These are phyloP conservation scores for Stichodactyla mertensii DNA, from an alignment of 64 coral and sea anemone genomes.

Conservation along the genomic window DNA sequence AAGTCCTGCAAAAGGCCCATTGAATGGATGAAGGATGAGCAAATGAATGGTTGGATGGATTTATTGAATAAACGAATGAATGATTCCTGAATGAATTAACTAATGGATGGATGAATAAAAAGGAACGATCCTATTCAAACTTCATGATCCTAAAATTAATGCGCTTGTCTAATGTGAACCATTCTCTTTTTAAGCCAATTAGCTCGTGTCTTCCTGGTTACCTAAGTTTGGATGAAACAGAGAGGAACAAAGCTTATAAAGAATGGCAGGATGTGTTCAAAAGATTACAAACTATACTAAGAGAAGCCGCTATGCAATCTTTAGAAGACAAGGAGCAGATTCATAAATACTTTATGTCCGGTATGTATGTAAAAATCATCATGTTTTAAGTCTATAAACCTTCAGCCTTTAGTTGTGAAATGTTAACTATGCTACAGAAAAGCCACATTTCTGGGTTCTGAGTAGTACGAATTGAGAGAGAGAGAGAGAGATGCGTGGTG, in stretches of 20 bases:
- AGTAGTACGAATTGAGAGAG: too few relatives aligned
- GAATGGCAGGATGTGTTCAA: constrained; percentile 50
- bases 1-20: too few relatives aligned
- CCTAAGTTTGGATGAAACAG: constrained; percentile 29
- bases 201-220: constrained; percentile 56
- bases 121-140: neutral
- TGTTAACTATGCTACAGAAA: too few relatives aligned
- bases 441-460: too few relatives aligned
- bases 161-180: neutral
- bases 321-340: constrained; percentile 31
- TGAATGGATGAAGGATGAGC: too few relatives aligned
- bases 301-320: constrained; percentile 25
- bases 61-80: too few relatives aligned
- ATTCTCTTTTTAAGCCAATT: constrained; percentile 52
- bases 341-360: constrained; percentile 83
- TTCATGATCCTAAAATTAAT: too few relatives aligned
- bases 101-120: neutral
- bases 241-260: constrained; percentile 25
- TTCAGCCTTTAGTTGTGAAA: too few relatives aligned
- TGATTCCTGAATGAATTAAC: too few relatives aligned
- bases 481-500: too few relatives aligned
- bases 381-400: too few relatives aligned
- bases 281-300: constrained; percentile 48
- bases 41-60: too few relatives aligned
- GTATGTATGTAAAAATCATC: neutral